Base-by-base conservation (phyloP, 2,888 invertebrate species). In the Sipha maydis region DNA sequence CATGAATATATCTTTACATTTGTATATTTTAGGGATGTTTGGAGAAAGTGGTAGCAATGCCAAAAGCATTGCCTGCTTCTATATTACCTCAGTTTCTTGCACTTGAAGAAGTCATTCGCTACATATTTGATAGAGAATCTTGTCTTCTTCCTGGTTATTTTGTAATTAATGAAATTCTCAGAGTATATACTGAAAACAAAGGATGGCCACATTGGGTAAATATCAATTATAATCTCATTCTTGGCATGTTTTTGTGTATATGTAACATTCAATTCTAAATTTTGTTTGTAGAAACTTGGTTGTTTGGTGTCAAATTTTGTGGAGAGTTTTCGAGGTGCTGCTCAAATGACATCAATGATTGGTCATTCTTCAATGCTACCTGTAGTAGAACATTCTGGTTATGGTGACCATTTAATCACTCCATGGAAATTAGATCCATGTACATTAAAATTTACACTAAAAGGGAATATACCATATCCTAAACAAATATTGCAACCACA, bases 301-400 rank as follows among this genome's bases (percentile, higher is more conserved):
- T 95, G 95, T 91, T 92, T 98, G 48, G 94, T 99, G 91, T 96
- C 97, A 4, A 95, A 95, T 91, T 98, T 98, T 92, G 96, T 98
- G 7, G 97, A 98, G 91, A 97, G 97, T 92, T 99, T 99, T 92
- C 95, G 97, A 90, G 95, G 96, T 25, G 96, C 97, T 89, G 98
- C 98, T 0, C 98, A 99, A 93, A 98, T 99, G 97, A 97, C 98
- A 0, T 96, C 98, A 0, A 96, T 98, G 89, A 95, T 97, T 90
- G 97, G 97, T 0, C 96, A 98, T 91, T 95, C 97, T 0, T 95
- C 96, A 91, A 96, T 99, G 96, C 92, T 98, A 83, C 99, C 99
- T 0, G 96, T 99, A 28, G 97, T 98, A 0, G 98, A 98, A 91
- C 97, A 97, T 91, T 96, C 97, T 82, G 97, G 97, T 14, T 97